Conservation (phyloP, 2,797 vertebrate species). For the Pantherophis vulpinus region DNA sequence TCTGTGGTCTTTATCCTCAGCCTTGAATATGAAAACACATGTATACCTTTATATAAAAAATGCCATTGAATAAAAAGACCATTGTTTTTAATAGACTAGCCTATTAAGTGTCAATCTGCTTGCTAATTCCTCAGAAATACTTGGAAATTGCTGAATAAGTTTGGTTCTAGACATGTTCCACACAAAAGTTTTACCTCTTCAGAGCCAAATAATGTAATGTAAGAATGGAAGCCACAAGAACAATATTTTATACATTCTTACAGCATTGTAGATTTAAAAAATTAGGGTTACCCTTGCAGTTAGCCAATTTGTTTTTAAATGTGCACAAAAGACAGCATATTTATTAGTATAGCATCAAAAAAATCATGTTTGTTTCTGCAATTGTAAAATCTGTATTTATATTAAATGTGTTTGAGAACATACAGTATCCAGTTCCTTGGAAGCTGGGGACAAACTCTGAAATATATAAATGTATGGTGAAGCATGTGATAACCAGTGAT, state of each 20-base stretch:
- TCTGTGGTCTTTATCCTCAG: neutral
- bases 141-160: neutral
- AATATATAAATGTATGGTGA: neutral
- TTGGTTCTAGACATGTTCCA: neutral
- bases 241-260: neutral
- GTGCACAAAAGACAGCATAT: neutral
- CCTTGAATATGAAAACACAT: conserved; percentile 6
- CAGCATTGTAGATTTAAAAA: neutral
- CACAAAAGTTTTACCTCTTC: neutral
- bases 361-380: neutral
- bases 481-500: neutral
- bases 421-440: neutral
- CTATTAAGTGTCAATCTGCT: neutral
- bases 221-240: neutral
- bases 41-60: neutral
- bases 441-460: neutral
- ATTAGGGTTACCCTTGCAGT: neutral
- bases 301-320: neutral
- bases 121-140: neutral
- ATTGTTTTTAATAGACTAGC: conserved; percentile 7
- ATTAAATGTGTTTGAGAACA: neutral
- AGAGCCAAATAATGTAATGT: neutral
- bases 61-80: neutral
- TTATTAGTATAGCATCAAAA: neutral
- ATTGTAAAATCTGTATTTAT: neutral